These are phyloP conservation scores for Trachymyrmex septentrionalis DNA, from an alignment of 1,140 invertebrate genomes.

Conservation along the genomic window DNA sequence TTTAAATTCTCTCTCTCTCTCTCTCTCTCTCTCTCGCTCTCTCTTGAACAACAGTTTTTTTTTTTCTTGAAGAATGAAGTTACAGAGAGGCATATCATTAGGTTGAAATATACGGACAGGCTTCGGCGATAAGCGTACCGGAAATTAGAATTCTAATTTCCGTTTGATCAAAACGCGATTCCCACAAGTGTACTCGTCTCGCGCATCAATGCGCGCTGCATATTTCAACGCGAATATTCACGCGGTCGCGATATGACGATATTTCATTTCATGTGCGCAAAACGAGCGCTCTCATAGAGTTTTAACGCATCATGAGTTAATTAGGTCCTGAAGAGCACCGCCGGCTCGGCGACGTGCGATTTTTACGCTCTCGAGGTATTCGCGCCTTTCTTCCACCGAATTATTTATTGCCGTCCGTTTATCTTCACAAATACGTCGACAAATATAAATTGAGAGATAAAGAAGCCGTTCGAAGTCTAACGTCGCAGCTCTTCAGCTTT, in stretches of 20 bases:
- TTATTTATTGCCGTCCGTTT: not conserved
- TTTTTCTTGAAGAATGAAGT: not conserved
- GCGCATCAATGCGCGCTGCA: slow-evolving; percentile 32
- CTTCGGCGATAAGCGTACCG: not conserved
- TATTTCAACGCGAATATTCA: slow-evolving; percentile 41
- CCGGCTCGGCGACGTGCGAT: not conserved
- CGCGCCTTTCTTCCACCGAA: not conserved
- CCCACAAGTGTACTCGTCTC: slow-evolving; percentile 28
- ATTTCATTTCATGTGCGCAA: slow-evolving; percentile 1
- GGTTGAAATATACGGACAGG: not conserved
- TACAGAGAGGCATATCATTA: not conserved
- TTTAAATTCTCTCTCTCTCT: not conserved
- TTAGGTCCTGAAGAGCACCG: slow-evolving; percentile 7
- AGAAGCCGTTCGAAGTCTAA: not conserved
- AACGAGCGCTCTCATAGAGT: slow-evolving; percentile 21
- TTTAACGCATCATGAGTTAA: slow-evolving; percentile 53
- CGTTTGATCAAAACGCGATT: slow-evolving; percentile 50
- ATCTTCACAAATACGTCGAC: not conserved
- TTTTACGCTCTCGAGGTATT: slow-evolving; percentile 13
- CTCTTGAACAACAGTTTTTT: not conserved
- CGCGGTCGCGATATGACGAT: not conserved
- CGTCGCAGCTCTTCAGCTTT: not conserved
- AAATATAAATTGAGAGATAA: not conserved
- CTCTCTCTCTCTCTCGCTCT: not conserved
- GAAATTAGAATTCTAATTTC: slow-evolving; percentile 62